Base-by-base conservation (phyloP, 2,888 invertebrate genomes). In the Polydesmus complanatus region DNA sequence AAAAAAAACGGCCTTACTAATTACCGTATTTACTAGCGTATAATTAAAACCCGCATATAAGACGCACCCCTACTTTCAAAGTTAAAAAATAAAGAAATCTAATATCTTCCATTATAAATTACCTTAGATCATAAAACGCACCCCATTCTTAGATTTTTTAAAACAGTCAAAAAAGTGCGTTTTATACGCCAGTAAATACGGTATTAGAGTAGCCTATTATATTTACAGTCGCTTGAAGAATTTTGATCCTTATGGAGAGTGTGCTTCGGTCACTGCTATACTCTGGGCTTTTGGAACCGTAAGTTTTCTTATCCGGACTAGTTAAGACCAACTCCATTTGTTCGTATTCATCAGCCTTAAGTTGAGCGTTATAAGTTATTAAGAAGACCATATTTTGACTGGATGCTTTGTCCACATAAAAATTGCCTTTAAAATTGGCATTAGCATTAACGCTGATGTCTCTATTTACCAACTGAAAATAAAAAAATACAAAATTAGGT, bases 361-460 rank as follows among this genome's bases (percentile, higher is more conserved):
- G 51, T 18, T 56, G 48, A 23, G 47, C 62, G 25, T 63, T 62
- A 26, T 61, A 63, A 25, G 62, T 60, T 8, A 63, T 21, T 26
- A 63, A 54, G n/a, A 62, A 65, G 21, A 57, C 57, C 0, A 66
- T 67, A 23, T 65, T 64, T 52, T 63, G 64, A 2, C 68, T 68
- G 2, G 63, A 48, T 27, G 60, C 62, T 49, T 59, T 58, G 22
- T 64, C 64, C n/a, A 65, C 27, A 11, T 27, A 57, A 49, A 67
- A 65, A 54, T 59, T 50, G 2, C 53, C 54, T 25, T 61, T 50
- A n/a, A 55, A 22, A 21, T 62, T 56, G 5, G 48, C 37, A n/a
- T 27, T 2, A 14, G 27, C 19, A 14, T 54, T 51, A 19, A 63
- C 27, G 3, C 47, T 19, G 54, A 60, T 52, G 21, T 56, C 26